Evolutionary conservation across 2,797 vertebrate genomes (phyloP).

Genomic region (Sebastes aleutianus): DNA sequence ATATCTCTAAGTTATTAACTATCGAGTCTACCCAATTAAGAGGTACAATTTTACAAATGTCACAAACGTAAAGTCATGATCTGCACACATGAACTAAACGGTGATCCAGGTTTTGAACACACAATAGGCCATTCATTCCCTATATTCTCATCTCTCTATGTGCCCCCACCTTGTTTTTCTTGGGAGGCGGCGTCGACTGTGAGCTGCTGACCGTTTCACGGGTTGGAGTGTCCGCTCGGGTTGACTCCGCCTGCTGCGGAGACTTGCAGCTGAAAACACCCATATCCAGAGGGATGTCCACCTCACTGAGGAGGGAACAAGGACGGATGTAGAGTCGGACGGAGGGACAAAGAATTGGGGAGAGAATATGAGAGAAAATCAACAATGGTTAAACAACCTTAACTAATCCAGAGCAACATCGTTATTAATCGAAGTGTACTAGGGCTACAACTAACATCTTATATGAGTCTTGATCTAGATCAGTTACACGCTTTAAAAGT

Average conservation of each 20-base stretch:
- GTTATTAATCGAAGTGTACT: not conserved
- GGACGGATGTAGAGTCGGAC: not conserved
- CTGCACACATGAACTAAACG: not conserved
- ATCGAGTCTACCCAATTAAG: not conserved
- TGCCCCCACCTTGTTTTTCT: constrained; percentile 79
- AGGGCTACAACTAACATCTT: not conserved
- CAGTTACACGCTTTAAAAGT: not conserved
- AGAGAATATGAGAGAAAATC: not conserved
- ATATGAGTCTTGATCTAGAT: not conserved
- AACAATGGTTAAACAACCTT: not conserved
- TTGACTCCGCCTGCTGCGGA: constrained; percentile 64
- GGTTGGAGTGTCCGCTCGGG: constrained; percentile 74
- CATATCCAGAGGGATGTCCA: constrained; percentile 75
- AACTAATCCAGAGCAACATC: not conserved
- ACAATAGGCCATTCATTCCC: not conserved
- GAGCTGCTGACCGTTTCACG: constrained; percentile 83
- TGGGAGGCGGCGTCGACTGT: constrained; percentile 79
- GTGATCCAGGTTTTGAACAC: not conserved
- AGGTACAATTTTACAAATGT: not conserved
- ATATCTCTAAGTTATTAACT: not conserved
- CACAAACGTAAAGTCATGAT: not conserved
- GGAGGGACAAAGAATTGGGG: not conserved
- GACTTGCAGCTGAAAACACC: constrained; percentile 58
- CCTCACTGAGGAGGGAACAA: constrained; percentile 50
- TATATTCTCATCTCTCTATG: not conserved